phyloP scores from a whole-genome alignment of 2,888 invertebrate species.

The Parnassius glacialis region DNA sequence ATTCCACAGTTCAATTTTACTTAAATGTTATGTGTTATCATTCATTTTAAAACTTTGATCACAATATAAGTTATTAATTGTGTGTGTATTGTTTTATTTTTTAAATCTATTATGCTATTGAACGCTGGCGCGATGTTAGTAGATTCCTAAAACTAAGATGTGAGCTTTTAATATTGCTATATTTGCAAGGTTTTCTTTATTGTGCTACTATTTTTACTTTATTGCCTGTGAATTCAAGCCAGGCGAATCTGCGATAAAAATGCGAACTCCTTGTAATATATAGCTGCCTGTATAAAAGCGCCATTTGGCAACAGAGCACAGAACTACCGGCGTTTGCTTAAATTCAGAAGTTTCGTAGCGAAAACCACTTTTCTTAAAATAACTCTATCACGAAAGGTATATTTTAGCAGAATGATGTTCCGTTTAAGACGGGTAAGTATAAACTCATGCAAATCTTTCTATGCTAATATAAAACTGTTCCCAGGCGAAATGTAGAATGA shows the following conservation, averaged over 20 bases:
- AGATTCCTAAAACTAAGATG: slow-evolving; percentile 8
- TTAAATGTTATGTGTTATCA: too few species aligned
- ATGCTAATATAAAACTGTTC: too few species aligned
- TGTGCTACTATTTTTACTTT: slow-evolving; percentile 27
- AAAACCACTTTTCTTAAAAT: slow-evolving; percentile 18
- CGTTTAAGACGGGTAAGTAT: too few species aligned
- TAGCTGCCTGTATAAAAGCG: slow-evolving; percentile 46
- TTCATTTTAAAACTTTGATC: too few species aligned
- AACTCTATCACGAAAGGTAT: too few species aligned
- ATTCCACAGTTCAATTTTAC: too few species aligned
- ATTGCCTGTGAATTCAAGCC: slow-evolving; percentile 26
- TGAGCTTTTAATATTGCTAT: slow-evolving; percentile 19
- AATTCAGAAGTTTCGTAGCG: slow-evolving; percentile 13
- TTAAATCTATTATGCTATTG: not conserved
- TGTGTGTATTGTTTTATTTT: too few species aligned
- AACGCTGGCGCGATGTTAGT: too few species aligned
- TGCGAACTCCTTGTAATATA: slow-evolving; percentile 68
- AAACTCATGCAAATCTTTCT: too few species aligned
- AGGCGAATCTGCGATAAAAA: slow-evolving; percentile 72
- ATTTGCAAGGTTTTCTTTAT: slow-evolving; percentile 24
- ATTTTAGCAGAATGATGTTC: too few species aligned
- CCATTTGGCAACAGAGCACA: slow-evolving; percentile 33
- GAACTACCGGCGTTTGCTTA: slow-evolving; percentile 24
- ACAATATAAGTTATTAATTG: too few species aligned
- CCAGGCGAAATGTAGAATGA: too few species aligned